Evolutionary conservation across 2,888 invertebrate genomes (phyloP).

Genomic region (Baronia brevicornis): DNA sequence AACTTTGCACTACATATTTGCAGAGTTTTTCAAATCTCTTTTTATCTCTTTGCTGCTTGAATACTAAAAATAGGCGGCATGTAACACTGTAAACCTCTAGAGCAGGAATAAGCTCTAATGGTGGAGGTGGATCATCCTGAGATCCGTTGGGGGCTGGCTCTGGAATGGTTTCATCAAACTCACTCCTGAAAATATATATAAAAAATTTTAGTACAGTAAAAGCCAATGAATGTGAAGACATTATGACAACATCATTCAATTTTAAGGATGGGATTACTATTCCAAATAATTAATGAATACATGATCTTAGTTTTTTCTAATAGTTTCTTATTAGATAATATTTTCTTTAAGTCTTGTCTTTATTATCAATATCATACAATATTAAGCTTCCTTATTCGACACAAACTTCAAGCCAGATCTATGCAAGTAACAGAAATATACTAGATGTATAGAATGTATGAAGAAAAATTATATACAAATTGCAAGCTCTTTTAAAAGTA

Average conservation of each 20-base stretch:
- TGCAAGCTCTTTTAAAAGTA: neutral
- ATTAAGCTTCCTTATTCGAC: too few relatives aligned
- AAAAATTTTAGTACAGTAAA: neutral
- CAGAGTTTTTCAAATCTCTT: constrained; percentile 86
- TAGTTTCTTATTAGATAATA: too few relatives aligned
- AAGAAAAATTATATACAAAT: neutral
- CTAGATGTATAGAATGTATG: too few relatives aligned
- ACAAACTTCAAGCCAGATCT: too few relatives aligned
- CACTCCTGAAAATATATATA: constrained; percentile 72
- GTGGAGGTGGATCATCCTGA: constrained; percentile 52
- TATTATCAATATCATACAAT: too few relatives aligned
- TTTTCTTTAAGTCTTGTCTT: too few relatives aligned
- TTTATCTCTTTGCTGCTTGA: constrained; percentile 79
- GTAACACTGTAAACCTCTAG: constrained; percentile 83
- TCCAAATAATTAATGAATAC: too few relatives aligned
- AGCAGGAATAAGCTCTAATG: constrained; percentile 78
- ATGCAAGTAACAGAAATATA: too few relatives aligned
- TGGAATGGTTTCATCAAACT: constrained; percentile 84
- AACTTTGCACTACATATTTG: constrained; percentile 85
- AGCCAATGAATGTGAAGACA: neutral
- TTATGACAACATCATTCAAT: neutral
- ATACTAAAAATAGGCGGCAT: constrained; percentile 78
- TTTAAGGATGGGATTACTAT: too few relatives aligned
- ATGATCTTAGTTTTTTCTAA: too few relatives aligned
- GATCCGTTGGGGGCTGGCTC: constrained; percentile 51